Percentiles rank a stretch among this genome's conserved stretches.
Conservation (phyloP, 2,113 vertebrate genomes). For the Limnothrissa miodon region DNA sequence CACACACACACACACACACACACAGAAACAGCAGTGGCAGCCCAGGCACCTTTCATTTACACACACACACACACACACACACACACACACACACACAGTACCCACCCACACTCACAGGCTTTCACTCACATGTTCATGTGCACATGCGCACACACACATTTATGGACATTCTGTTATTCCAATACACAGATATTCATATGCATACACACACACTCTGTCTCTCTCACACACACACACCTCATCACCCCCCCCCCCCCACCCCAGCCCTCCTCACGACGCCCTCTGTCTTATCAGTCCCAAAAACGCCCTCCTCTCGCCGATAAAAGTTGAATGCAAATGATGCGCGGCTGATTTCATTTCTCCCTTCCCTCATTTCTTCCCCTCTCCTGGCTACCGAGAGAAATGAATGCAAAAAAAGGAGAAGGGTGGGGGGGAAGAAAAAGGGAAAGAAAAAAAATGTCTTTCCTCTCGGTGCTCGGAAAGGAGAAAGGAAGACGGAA, state of each 20-base stretch:
- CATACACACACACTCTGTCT: slow-evolving; percentile 23
- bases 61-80: not conserved
- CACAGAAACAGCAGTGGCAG: not conserved
- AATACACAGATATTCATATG: slow-evolving; percentile 11
- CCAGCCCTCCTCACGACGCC: slow-evolving; percentile 52
- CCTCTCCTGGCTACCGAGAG: not conserved
- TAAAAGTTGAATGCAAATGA: slow-evolving; percentile 76
- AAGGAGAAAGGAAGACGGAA: slow-evolving; percentile 2
- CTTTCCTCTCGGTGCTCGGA: not conserved
- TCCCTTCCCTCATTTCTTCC: slow-evolving; percentile 50
- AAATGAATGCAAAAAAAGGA: not conserved
- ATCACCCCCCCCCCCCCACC: slow-evolving; percentile 49
- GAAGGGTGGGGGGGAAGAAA: not conserved
- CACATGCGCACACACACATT: slow-evolving; percentile 17
- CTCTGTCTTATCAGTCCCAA: slow-evolving; percentile 65
- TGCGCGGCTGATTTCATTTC: slow-evolving; percentile 66
- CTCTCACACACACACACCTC: slow-evolving; percentile 31
- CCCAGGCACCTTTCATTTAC: not conserved
- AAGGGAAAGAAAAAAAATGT: not conserved
- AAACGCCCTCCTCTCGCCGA: slow-evolving; percentile 65
- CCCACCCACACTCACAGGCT: not conserved
- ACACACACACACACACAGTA: not conserved
- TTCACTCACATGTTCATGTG: not conserved
- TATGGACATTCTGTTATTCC: slow-evolving; percentile 35
- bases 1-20: slow-evolving; percentile 33